These are phyloP conservation scores for Panthera leo DNA, from an alignment of 2,113 vertebrate species.

Conservation along the genomic window DNA sequence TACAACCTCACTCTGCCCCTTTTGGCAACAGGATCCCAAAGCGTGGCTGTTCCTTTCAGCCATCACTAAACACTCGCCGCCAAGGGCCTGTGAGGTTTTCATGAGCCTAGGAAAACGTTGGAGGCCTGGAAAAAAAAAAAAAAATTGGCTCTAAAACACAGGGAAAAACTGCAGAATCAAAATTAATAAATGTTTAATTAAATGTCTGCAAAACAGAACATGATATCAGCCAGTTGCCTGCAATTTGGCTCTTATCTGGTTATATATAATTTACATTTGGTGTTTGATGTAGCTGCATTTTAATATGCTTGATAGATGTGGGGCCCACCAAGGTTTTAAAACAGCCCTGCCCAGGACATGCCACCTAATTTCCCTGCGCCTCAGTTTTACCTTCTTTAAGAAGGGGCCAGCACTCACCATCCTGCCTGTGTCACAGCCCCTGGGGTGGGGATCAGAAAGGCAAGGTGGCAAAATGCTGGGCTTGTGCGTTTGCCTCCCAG, in stretches of 20 bases:
- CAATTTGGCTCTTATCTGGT: conserved; percentile 73
- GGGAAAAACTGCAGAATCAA: conserved; percentile 69
- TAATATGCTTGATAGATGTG: conserved; percentile 45
- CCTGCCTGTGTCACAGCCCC: neutral
- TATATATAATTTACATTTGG: conserved; percentile 68
- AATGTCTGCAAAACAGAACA: conserved; percentile 73
- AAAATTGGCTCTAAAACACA: conserved; percentile 57
- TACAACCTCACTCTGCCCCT: neutral
- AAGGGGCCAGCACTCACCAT: neutral
- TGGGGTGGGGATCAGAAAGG: neutral
- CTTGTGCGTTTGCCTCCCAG: neutral
- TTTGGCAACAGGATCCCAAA: conserved; percentile 36
- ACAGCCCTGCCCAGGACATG: neutral
- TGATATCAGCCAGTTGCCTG: conserved; percentile 63
- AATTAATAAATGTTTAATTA: conserved; percentile 82
- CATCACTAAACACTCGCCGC: neutral
- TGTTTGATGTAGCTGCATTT: conserved; percentile 58
- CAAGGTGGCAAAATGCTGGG: neutral
- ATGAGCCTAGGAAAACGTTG: conserved; percentile 27
- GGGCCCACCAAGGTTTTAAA: conserved; percentile 28
- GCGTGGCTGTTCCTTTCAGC: neutral
- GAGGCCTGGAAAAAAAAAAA: neutral
- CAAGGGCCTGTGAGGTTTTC: conserved; percentile 48
- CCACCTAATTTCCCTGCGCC: neutral
- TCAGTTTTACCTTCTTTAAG: conserved; percentile 53